Evolutionary conservation across 2,888 invertebrate species (phyloP), one percentile per base, ranked within the genome.

Genomic region (Orchestes rusci): DNA sequence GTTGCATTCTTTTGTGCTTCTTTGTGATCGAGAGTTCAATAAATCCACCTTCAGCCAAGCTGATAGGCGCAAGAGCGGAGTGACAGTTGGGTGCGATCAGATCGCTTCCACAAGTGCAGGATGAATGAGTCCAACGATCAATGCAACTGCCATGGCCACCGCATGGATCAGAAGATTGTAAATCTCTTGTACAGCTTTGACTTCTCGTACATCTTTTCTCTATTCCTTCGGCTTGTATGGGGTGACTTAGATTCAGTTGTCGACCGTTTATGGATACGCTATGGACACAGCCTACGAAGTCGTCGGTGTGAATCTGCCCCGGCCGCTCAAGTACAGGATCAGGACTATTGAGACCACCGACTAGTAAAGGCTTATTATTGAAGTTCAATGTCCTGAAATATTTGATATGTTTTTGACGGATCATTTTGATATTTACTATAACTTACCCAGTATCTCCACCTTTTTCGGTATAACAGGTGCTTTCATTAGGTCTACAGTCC

Each of bases 221-320:
- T 2, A 93, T 79, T 1, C 82, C 83, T 3, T 79, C 74, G 3
- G 85, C 79, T 37, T 79, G 72, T 2, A 88, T 56, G 0, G 92
- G 89, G 54, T 75, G 81, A 46, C 86, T 86, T 39, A 93, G 70
- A 62, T 93, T 92, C 16, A 93, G 64, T 1, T 80, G 72, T 16
- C 90, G 77, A 3, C 92, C 93, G 60, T 95, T 93, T 40, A 95
- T 79, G 0, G 85, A 79, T 2, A 94, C 84, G 55, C 90, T 90
- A 61, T 93, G 91, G 54, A 95, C 80, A 62, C 96, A 96, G 3
- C 96, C 96, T 12, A 94, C 83, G 48, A 96, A 81, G 64, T 95
- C 94, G 62, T 94, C 93, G 0, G 92, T 84, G 59, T 84, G 84
- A 28, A 95, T 80, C 69, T 94, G 93, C 0, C 90, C 91, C 0